Base-by-base conservation (phyloP, 1,140 invertebrate species). In the Drosophila ogumai region DNA sequence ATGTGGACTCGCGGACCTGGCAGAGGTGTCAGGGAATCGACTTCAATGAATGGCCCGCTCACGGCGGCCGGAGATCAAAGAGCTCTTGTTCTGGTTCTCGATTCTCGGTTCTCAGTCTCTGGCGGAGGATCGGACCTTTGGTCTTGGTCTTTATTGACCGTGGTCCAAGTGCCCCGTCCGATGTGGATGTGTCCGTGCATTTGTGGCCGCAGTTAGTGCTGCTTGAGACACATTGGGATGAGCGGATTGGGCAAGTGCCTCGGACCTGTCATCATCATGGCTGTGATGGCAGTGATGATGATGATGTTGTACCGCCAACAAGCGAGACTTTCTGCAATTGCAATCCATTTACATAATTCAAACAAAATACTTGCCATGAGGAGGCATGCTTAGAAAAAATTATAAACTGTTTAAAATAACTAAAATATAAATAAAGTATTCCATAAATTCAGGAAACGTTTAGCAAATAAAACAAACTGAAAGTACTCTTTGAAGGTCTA, bases 61-160 rank as follows among this genome's bases (percentile, higher is more conserved):
- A 41, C 36, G n/a, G 69, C 81, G 75, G 81, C 60, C 64, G 22
- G 61, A 84, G 76, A 85, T 84, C 81, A 82, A 82, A 72, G 38
- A 63, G 81, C 64, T 84, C 76, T 84, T 82, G 81, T 71, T 84
- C 81, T 84, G 67, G 75, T 79, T 75, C 74, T 74, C 57, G 73
- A 60, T 69, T 41, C 66, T 76, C 28, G 40, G 52, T 56, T 72
- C 59, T 61, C 59, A 34, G 63, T 60, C 52, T 44, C 31, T 57
- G 52, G 52, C 9, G 32, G 13, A 25, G 52, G 32, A 22, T 19
- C 32, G 9, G 28, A 32, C 55, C 59, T 75, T 56, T 41, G 19
- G 79, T 74, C 57, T 60, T 75, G 36, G 71, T 54, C 67, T 79
- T 75, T 85, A 84, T 84, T 84, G 81, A 84, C 81, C 80, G 73